Evolutionary conservation across 2,797 vertebrate genomes (phyloP).

Genomic region (Spea hammondii): DNA sequence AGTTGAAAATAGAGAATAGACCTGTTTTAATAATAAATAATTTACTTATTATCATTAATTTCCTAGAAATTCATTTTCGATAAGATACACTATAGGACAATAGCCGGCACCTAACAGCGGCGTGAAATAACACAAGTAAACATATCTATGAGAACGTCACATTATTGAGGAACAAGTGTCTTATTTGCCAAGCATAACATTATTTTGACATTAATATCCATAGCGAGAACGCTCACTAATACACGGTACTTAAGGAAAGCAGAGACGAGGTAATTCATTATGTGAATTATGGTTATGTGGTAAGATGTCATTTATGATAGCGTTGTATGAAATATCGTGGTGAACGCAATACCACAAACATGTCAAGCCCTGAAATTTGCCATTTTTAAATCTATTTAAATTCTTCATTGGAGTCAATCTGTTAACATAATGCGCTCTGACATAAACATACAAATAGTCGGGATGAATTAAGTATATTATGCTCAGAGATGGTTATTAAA

Average conservation of each 20-base stretch:
- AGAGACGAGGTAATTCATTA: background rate
- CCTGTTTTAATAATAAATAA: background rate
- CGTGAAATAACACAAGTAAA: constrained; percentile 1
- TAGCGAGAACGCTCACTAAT: constrained; percentile 9
- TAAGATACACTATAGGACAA: background rate
- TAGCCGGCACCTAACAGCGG: background rate
- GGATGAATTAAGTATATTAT: too few relatives aligned
- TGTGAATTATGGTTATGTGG: background rate
- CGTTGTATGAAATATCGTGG: background rate
- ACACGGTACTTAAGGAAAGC: constrained; percentile 7
- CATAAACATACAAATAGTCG: too few relatives aligned
- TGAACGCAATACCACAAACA: background rate
- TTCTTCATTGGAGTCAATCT: too few relatives aligned
- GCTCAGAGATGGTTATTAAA: too few relatives aligned
- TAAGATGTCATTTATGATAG: constrained; percentile 1
- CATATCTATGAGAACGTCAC: background rate
- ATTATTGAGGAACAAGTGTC: constrained; percentile 4
- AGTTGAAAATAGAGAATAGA: background rate
- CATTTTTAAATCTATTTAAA: too few relatives aligned
- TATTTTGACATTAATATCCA: constrained; percentile 11
- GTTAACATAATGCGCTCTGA: too few relatives aligned
- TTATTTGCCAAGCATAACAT: constrained; percentile 15
- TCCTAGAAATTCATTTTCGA: background rate
- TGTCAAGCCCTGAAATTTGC: background rate
- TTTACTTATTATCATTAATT: background rate